Base-by-base conservation (phyloP, 2,113 vertebrate species). In the Sprattus sprattus region DNA sequence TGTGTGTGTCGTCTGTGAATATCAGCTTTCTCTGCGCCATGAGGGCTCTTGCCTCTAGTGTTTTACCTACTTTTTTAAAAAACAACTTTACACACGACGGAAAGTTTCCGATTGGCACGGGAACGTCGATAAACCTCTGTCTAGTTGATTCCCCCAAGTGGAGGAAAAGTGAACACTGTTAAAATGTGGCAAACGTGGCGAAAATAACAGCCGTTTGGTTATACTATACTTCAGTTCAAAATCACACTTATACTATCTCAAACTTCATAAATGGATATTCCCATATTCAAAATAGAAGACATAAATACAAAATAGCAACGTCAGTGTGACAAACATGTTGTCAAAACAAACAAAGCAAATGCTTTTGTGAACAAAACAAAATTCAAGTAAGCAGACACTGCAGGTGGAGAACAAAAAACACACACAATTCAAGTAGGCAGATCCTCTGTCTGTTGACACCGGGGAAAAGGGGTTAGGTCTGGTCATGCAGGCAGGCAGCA, bases 401-500 rank as follows among this genome's bases (percentile, higher is more conserved):
- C 64, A 67, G 1, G 87, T 78, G 71, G 28, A 78, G 11, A 13
- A 18, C 47, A 82, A 86, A 86, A 89, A 89, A 87, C 89, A 91
- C 87, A 93, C 91, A 90, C 25, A 93, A 93, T 95, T 95, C 95
- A 95, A 95, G 94, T 92, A 92, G 75, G 89, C 91, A 91, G 89
- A 90, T 54, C 78, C 71, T 91, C 89, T 85, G 82, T 75, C 57
- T 91, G 89, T 82, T 82, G 84, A 85, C 90, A 88, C 89, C 52
- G 46, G 88, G 87, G 88, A 86, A 85, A 71, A 90, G 83, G 88
- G 83, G 86, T 88, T 90, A 89, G 88, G 90, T 91, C 88, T 90
- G 94, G 6, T 83, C 95, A 94, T 95, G 94, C 93, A 94, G 94
- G 94, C 93, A 94, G 94, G 94, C 93, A 92, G 87, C 88, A 85